These are phyloP conservation scores for Lepus oiostolus DNA, from an alignment of 2,797 vertebrate genomes.

Conservation along the genomic window DNA sequence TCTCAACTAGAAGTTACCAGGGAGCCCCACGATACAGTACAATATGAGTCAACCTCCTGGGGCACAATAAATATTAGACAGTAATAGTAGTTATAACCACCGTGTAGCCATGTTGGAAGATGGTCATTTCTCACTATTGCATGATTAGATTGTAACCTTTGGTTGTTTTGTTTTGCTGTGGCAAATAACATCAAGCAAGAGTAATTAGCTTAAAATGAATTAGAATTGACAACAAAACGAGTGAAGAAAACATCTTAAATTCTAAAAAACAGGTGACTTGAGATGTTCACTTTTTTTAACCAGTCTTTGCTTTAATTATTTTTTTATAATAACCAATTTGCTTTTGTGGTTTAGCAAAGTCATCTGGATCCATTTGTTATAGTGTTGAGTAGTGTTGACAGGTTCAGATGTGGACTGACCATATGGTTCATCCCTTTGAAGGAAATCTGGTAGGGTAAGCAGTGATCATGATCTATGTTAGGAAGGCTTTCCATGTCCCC, in stretches of 20 bases:
- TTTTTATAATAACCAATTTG: not conserved
- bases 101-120: too few species aligned
- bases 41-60: not conserved
- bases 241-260: not conserved
- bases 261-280: not conserved
- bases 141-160: not conserved
- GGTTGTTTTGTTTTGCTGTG: not conserved
- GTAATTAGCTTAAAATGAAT: constrained; percentile 9
- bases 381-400: not conserved
- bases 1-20: not conserved
- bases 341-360: not conserved
- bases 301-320: not conserved
- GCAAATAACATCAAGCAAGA: not conserved
- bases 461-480: too few species aligned
- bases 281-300: not conserved
- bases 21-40: not conserved
- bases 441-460: not conserved
- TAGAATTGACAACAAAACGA: not conserved
- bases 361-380: not conserved
- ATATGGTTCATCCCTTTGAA: not conserved
- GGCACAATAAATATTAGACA: not conserved
- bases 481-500: not conserved
- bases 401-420: not conserved
- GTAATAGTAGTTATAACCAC: not conserved
- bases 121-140: too few species aligned